Conservation (phyloP, 2,797 vertebrate species). For the Alfaro cultratus region DNA sequence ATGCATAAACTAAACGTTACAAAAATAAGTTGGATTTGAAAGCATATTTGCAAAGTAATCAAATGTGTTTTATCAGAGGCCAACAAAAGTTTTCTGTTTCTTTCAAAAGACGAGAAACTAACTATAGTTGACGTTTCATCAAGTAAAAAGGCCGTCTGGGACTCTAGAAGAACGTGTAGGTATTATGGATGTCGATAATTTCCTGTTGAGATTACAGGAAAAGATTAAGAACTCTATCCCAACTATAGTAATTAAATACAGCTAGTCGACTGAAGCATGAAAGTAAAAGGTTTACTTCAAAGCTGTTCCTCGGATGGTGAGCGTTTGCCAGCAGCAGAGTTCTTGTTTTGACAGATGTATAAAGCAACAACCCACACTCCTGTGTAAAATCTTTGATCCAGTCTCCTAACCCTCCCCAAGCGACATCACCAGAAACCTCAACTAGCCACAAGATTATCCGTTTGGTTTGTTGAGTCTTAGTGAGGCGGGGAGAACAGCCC, state of each 20-base stretch:
- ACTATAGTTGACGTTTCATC: background rate
- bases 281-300: conserved; percentile 4
- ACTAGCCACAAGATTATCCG: conserved; percentile 48
- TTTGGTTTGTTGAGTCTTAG: conserved; percentile 47
- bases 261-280: background rate
- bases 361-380: conserved; percentile 15
- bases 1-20: background rate
- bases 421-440: conserved; percentile 41
- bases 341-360: conserved; percentile 6
- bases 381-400: conserved; percentile 13
- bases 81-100: background rate
- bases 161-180: background rate
- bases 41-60: background rate
- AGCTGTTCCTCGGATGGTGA: background rate
- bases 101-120: background rate
- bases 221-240: background rate
- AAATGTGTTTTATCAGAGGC: background rate
- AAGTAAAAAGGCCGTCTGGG: background rate
- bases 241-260: conserved; percentile 1
- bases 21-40: background rate
- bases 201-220: conserved; percentile 10
- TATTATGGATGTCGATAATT: background rate
- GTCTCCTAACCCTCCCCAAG: conserved; percentile 25
- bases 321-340: conserved; percentile 2
- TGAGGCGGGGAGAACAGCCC: conserved; percentile 22